Evolutionary conservation across 2,113 vertebrate genomes (phyloP), one percentile per base, ranked within the genome.

Genomic region (Ranitomeya variabilis): DNA sequence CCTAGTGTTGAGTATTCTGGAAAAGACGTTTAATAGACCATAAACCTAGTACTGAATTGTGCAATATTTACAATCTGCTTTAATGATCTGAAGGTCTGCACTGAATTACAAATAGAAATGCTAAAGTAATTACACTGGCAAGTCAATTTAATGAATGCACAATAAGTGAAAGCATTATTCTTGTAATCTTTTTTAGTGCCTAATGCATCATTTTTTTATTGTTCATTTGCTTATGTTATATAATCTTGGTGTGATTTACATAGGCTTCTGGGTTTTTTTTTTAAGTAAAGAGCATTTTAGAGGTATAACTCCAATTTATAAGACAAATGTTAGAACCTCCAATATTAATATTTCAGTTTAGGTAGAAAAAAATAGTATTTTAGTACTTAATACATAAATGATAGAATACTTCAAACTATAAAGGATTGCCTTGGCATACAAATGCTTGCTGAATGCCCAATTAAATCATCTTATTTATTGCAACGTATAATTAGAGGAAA

Each of bases 171-270:
- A 92, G 90, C 91, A 92, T 94, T 94, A 95, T 95, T 95, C 94
- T 93, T 93, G 90, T 94, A 94, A 95, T 95, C 90, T 94, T 93
- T 94, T 95, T 93, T 93, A 93, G 92, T 92, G 90, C 90, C 37
- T 64, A 93, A 93, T 95, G 92, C 93, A 93, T 95, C 94, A 95
- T 91, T 95, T 94, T 95, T 94, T 95, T 94, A 95, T 94, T 94
- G 89, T 94, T 94, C 92, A 95, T 95, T 95, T 95, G 93, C 93
- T 92, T 93, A 94, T 92, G 89, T 91, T 95, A 93, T 93, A 91
- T 92, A 93, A 92, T 93, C 91, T 88, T 92, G 66, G 7, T 90
- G 91, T 93, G 93, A 95, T 91, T 93, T 94, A 95, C 93, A 90
- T 89, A 87, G 82, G 91, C 57, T 90, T 89, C 90, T 91, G 89